Evolutionary conservation across 2,888 invertebrate genomes (phyloP).

Genomic region (Meganola albula): DNA sequence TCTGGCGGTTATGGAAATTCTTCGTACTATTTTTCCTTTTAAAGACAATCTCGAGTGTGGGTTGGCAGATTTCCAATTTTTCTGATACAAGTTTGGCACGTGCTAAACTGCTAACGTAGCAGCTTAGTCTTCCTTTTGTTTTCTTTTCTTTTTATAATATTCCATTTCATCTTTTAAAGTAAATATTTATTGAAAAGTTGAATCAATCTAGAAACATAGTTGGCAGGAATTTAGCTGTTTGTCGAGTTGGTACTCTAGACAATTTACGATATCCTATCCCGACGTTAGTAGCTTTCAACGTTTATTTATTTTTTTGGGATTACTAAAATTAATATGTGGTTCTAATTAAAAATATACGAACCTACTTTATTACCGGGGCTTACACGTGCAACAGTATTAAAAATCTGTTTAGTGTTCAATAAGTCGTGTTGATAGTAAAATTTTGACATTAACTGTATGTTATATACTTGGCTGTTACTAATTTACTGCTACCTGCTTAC

Average conservation of each 20-base stretch:
- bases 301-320: no score
- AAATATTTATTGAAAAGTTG: no score
- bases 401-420: conserved; percentile 25
- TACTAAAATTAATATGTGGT: no score
- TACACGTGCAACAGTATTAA: background rate
- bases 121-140: conserved; percentile 9
- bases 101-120: no score
- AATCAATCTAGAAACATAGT: no score
- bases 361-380: no score
- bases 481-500: conserved; percentile 26
- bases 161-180: no score
- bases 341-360: no score
- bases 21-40: conserved; percentile 35
- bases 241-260: no score
- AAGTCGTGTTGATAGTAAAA: conserved; percentile 19
- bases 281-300: no score
- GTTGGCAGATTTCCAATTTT: conserved; percentile 52
- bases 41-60: conserved; percentile 29
- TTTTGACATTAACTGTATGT: conserved; percentile 25
- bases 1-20: conserved; percentile 33
- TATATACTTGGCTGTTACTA: conserved; percentile 22
- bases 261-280: no score
- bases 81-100: conserved; percentile 23
- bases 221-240: no score
- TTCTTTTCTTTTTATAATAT: conserved; percentile 13